Evolutionary conservation across 1,140 invertebrate genomes (phyloP).

Genomic region (Philotrypesis tridentata): DNA sequence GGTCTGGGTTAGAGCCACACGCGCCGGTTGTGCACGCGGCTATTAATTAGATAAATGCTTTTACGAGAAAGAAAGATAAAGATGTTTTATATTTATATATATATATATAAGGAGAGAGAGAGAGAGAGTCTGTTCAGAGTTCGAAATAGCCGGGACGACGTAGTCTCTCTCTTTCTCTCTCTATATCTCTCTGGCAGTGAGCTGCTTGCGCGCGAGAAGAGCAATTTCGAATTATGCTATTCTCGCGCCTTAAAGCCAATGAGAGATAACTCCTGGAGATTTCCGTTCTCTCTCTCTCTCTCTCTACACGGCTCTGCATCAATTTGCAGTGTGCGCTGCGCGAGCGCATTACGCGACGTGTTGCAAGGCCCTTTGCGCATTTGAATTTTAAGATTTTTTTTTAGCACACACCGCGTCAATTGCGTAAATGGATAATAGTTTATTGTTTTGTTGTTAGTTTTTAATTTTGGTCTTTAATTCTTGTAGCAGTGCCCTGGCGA

Average conservation of each 20-base stretch:
- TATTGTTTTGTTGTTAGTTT: too few species aligned
- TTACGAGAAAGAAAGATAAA: not conserved
- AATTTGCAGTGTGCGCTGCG: not conserved
- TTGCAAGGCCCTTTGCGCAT: too few species aligned
- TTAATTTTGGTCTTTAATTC: not conserved
- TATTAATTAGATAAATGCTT: slow-evolving; percentile 42
- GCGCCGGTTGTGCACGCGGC: not conserved
- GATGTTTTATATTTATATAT: too few species aligned
- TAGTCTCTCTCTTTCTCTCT: too few species aligned
- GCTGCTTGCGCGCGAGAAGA: not conserved
- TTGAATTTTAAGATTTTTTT: too few species aligned
- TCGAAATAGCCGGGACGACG: slow-evolving; percentile 27
- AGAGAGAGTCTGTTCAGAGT: not conserved
- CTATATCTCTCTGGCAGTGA: not conserved
- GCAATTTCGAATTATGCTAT: slow-evolving; percentile 25
- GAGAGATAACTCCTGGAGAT: not conserved
- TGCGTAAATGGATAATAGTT: too few species aligned
- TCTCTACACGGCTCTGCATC: too few species aligned
- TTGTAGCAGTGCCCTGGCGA: too few species aligned
- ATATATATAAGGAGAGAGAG: too few species aligned
- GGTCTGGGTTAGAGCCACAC: not conserved
- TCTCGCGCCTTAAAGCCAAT: not conserved
- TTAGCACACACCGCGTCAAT: too few species aligned
- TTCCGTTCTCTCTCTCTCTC: not conserved
- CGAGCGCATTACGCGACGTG: not conserved